Base-by-base conservation (phyloP, 1,140 invertebrate species). In the Rhagoletis pomonella region DNA sequence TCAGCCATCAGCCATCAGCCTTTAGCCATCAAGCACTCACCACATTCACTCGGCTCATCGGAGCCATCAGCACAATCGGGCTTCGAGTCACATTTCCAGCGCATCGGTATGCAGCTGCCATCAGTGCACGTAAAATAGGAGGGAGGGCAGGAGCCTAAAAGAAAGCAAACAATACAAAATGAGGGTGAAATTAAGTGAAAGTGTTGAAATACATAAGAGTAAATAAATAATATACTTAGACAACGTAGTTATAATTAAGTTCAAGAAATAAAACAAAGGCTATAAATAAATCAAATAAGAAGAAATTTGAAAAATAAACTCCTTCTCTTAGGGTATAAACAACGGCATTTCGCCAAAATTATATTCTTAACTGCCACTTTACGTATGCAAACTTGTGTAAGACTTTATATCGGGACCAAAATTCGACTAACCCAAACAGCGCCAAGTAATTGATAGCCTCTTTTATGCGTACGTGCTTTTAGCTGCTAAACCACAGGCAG, bases 51-150 rank as follows among this genome's bases (percentile, higher is more conserved):
- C 86, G 92, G 92, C 92, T 96, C 96, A 92, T 97, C 96, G 86
- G 95, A 95, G 59, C 94, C 95, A 93, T 97, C 95, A 17, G 92
- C 91, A 93, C 96, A 97, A 91, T 97, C 96, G 67, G 93, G 89
- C 85, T 94, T 94, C 10, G 91, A 92, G 93, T 97, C 95, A 93
- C 96, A 97, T 90, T 94, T 94, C 94, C 95, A 95, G 86, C 94
- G 93, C 88, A 92, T 90, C 65, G 95, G 94, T 90, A 96, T 95
- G 92, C 96, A 96, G 88, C 94, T 93, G 67, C 95, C 94, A 88
- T 94, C 94, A 86, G 93, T 94, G 93, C 96, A 96, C 88, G 92
- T 91, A 92, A 96, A 97, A 91, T 96, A 93, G 85, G 94, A 94
- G 17, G 88, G 88, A 87, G 91, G 89, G 86, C 91, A 92, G 59